Base-by-base conservation (phyloP, 2,888 invertebrate species). In the Dynastes tityus region DNA sequence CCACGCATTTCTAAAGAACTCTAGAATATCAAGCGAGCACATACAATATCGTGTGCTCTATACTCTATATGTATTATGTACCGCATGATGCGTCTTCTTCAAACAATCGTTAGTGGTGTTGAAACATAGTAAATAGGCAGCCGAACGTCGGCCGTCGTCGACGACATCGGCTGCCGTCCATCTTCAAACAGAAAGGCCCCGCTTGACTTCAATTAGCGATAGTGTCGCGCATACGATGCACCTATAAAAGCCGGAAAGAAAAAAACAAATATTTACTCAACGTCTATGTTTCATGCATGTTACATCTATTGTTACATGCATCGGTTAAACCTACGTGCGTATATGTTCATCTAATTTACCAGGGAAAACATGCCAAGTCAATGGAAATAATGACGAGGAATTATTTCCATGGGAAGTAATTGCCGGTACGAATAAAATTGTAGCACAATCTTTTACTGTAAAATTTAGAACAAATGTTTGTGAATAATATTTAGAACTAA, bases 71-170 rank as follows among this genome's bases (percentile, higher is more conserved):
- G 55, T 22, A 55, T 16, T 63, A 63, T 8, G 55, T 22, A 55
- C 55, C 22, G 55, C 70, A 53, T 29, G 53, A 58, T 55, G 73
- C 37, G 73, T 9, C 73, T 73, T 73, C 73, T 73, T 58, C 73
- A 73, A 73, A 73, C 73, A 73, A 73, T 73, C 73, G 73, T 73
- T 73, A 73, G 73, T 73, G 73, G 73, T 58, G 73, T 73, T 73
- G 73, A 73, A 73, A 73, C 73, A 73, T 73, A 61, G 73, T 58
- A 73, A 73, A 73, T 73, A 58, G 22, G 73, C 73, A 73, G 73
- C 73, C 73, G 58, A 73, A 58, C 58, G 71, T 11, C 37, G 55
- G 71, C 11, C 37, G 55, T 53, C 71, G 55, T 13, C 55, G 16
- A 71, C 71, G 61, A 58, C 73, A 58, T 73, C 58, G 73, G 73